Evolutionary conservation across 2,888 invertebrate species (phyloP).

Genomic region (Cyrtodaria siliqua): DNA sequence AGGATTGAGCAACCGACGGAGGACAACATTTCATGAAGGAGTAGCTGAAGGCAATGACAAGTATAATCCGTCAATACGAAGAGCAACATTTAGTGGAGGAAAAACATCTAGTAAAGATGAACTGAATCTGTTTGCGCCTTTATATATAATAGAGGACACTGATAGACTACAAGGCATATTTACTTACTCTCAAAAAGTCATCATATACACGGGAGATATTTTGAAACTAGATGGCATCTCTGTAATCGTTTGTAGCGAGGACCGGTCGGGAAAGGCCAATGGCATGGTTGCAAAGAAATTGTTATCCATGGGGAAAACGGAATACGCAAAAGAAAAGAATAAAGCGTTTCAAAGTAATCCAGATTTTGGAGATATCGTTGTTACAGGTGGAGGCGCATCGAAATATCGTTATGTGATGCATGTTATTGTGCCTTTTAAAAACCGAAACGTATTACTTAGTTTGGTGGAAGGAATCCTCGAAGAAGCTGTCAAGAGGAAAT

Average conservation of each 20-base stretch:
- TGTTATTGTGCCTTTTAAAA: constrained; percentile 11
- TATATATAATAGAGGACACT: too few species aligned
- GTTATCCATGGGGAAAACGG: constrained; percentile 9
- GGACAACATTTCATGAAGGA: too few species aligned
- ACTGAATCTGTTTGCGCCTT: too few species aligned
- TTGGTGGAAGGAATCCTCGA: constrained; percentile 16
- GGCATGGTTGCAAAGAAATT: constrained; percentile 27
- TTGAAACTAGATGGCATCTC: constrained; percentile 14
- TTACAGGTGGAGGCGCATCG: constrained; percentile 15
- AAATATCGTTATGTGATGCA: constrained; percentile 22
- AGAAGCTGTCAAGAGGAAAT: background rate
- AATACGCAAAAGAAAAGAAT: constrained; percentile 14
- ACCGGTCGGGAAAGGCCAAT: constrained; percentile 11
- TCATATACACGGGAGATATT: constrained; percentile 25
- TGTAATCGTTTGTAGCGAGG: constrained; percentile 43
- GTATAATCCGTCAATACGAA: too few species aligned
- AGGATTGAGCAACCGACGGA: too few species aligned
- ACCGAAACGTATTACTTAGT: background rate
- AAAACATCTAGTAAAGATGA: too few species aligned
- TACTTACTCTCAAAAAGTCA: constrained; percentile 2
- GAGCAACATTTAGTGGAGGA: too few species aligned
- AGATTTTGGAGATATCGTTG: constrained; percentile 16
- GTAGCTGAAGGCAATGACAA: too few species aligned
- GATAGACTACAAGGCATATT: background rate
- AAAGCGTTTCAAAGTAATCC: background rate